Percentiles rank a stretch among this genome's conserved stretches.
These are phyloP conservation scores for Galerucella pusilla DNA, from an alignment of 2,888 invertebrate genomes.

Conservation along the genomic window DNA sequence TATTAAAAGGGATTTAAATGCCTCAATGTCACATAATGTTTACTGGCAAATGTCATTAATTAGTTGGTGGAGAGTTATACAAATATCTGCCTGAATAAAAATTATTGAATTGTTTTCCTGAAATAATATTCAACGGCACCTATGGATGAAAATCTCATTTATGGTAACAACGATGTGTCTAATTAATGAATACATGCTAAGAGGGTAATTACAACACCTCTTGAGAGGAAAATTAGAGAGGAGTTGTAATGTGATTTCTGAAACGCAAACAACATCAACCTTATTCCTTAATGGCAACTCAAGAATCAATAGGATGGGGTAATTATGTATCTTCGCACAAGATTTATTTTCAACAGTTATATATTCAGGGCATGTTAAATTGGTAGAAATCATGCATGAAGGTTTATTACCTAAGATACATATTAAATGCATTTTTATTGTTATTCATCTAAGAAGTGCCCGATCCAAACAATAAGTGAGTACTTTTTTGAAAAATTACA, in stretches of 20 bases:
- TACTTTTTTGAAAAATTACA: too few species aligned
- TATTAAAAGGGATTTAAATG: constrained; percentile 18
- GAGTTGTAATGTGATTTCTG: constrained; percentile 2
- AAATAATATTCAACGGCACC: not conserved
- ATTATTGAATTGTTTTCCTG: not conserved
- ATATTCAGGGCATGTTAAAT: too few species aligned
- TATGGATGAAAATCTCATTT: not conserved
- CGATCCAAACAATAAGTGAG: too few species aligned
- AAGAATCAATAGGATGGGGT: constrained; percentile 1
- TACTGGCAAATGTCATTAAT: not conserved
- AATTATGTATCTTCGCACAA: not conserved
- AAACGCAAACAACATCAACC: constrained; percentile 3
- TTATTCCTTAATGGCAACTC: not conserved
- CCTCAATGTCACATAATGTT: not conserved
- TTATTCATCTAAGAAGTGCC: too few species aligned
- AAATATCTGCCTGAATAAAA: too few species aligned
- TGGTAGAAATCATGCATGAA: too few species aligned
- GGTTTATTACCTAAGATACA: too few species aligned
- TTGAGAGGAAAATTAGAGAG: constrained; percentile 9
- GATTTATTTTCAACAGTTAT: not conserved
- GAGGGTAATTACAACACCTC: constrained; percentile 33
- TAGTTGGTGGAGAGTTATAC: not conserved
- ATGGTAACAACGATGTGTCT: constrained; percentile 3
- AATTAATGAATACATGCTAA: constrained; percentile 25
- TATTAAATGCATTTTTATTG: too few species aligned